Evolutionary conservation across 2,113 vertebrate genomes (phyloP).

Genomic region (Sinocyclocheilus anophthalmus): DNA sequence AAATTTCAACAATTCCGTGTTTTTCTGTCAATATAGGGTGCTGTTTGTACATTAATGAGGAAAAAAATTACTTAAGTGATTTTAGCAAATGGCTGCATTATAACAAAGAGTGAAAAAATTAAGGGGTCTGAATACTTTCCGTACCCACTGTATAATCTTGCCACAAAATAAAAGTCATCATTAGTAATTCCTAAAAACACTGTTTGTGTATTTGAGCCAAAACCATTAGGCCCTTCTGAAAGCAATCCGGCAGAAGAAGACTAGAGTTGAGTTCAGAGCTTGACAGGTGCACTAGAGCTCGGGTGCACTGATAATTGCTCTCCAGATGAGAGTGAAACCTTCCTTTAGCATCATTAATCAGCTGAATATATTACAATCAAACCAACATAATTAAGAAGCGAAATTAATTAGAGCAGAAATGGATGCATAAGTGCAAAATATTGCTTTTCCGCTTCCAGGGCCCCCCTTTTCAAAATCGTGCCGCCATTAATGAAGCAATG

Average conservation of each 20-base stretch:
- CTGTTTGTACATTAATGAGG: too few species aligned
- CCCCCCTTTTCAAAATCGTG: conserved; percentile 29
- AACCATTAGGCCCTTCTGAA: conserved; percentile 6
- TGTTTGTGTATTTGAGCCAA: conserved; percentile 8
- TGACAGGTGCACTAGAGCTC: conserved; percentile 39
- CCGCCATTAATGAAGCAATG: conserved; percentile 32
- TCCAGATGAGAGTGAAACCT: conserved; percentile 53
- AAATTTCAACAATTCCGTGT: too few species aligned
- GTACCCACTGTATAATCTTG: neutral
- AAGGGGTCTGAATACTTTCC: too few species aligned
- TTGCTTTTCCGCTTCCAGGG: conserved; percentile 36
- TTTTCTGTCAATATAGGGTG: too few species aligned
- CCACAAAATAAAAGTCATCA: neutral
- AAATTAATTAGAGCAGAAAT: conserved; percentile 58
- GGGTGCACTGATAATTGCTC: conserved; percentile 51
- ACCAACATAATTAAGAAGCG: conserved; percentile 52
- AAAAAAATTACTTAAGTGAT: too few species aligned
- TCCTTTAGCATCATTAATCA: conserved; percentile 60
- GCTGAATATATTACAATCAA: conserved; percentile 59
- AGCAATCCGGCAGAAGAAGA: conserved; percentile 25
- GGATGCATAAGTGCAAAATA: conserved; percentile 49
- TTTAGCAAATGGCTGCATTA: too few species aligned
- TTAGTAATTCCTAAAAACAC: neutral
- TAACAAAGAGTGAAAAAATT: too few species aligned
- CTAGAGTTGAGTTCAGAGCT: conserved; percentile 32